Evolutionary conservation across 2,888 invertebrate genomes (phyloP).

Genomic region (Aleiodes leptofemur): DNA sequence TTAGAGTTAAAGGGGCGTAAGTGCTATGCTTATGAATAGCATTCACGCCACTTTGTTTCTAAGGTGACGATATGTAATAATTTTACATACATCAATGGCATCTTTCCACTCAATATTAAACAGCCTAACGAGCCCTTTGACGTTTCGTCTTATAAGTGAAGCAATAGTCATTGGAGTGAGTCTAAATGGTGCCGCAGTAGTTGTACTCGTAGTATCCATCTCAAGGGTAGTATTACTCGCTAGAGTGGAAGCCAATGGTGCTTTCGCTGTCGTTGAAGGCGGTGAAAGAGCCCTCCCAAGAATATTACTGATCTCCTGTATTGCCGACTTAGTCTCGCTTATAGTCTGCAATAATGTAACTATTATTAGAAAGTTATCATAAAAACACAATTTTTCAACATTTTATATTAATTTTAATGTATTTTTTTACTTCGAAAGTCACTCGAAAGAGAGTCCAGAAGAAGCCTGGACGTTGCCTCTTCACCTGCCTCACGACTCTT

Average conservation of each 20-base stretch:
- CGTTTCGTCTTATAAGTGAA: conserved; percentile 75
- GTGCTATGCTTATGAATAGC: too few relatives aligned
- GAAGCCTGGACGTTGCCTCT: conserved; percentile 68
- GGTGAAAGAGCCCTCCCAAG: conserved; percentile 62
- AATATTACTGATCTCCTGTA: conserved; percentile 73
- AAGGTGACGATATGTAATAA: background rate
- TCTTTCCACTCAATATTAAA: conserved; percentile 77
- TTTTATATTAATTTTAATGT: conserved; percentile 25
- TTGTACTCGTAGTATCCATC: conserved; percentile 66
- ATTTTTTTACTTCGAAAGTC: conserved; percentile 67
- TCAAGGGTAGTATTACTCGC: conserved; percentile 57
- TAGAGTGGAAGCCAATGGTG: conserved; percentile 37
- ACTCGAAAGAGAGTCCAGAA: conserved; percentile 71
- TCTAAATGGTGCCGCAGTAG: conserved; percentile 71
- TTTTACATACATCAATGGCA: conserved; percentile 75
- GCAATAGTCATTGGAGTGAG: conserved; percentile 74
- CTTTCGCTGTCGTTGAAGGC: conserved; percentile 55
- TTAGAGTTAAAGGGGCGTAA: too few relatives aligned
- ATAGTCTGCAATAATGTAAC: conserved; percentile 72
- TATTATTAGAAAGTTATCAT: background rate
- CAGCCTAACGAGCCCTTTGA: conserved; percentile 75
- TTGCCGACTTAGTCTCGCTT: conserved; percentile 76
- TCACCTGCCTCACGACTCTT: conserved; percentile 67
- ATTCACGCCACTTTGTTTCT: too few relatives aligned
- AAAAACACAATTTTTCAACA: background rate